Evolutionary conservation across 2,113 vertebrate genomes (phyloP).

Genomic region (Phylloscopus trochilus): DNA sequence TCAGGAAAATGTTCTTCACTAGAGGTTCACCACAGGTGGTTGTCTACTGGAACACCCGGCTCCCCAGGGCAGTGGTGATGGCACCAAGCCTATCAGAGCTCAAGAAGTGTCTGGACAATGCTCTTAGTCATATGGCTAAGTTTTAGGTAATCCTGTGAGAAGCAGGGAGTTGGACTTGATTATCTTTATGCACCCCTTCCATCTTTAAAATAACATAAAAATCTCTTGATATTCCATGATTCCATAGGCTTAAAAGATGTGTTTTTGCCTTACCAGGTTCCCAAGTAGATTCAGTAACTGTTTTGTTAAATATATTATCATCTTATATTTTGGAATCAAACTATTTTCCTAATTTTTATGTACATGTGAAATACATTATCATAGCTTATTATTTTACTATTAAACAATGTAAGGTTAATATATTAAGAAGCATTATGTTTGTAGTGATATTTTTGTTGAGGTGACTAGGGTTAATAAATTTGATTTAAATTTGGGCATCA

Average conservation of each 20-base stretch:
- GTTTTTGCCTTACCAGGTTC: not conserved
- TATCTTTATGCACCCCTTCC: not conserved
- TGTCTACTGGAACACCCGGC: fast-evolving
- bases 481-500: not conserved
- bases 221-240: not conserved
- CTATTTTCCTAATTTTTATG: not conserved
- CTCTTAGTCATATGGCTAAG: no score
- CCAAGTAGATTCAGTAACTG: not conserved
- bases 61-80: not conserved
- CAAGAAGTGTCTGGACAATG: not conserved
- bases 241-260: not conserved
- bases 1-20: not conserved
- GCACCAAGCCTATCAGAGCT: not conserved
- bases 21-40: not conserved
- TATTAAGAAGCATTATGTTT: not conserved
- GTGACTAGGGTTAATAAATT: not conserved
- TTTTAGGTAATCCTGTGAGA: not conserved
- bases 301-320: not conserved
- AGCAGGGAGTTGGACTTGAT: not conserved
- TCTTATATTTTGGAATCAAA: not conserved
- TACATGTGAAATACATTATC: not conserved
- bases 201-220: not conserved
- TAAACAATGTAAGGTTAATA: not conserved
- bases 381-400: not conserved
- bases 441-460: not conserved